phyloP scores from a whole-genome alignment of 2,113 vertebrate species.

The Guaruba guarouba region DNA sequence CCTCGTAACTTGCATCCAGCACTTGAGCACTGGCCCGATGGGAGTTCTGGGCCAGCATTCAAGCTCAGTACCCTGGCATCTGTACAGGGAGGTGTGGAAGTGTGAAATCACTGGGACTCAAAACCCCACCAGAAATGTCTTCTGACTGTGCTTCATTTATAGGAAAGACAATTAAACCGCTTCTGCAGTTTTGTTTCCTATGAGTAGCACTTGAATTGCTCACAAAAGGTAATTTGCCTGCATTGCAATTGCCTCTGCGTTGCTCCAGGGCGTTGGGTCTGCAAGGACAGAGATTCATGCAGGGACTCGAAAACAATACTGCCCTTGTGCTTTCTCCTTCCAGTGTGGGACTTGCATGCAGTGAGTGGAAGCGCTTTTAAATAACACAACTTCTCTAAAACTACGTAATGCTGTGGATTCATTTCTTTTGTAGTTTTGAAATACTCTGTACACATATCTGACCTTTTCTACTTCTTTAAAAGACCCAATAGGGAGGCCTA shows the following conservation, averaged over 20 bases:
- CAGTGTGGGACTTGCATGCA: background rate
- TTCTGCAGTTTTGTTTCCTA: background rate
- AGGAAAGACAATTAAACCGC: background rate
- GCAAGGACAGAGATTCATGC: background rate
- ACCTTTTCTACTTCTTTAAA: background rate
- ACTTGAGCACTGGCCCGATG: background rate
- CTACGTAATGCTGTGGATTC: background rate
- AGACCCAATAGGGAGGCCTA: background rate
- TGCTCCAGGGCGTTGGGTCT: background rate
- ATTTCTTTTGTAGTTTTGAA: background rate
- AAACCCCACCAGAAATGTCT: background rate
- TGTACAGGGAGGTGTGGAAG: background rate
- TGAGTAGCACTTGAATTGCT: background rate
- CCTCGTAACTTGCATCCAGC: background rate
- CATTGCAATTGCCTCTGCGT: background rate
- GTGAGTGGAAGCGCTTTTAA: background rate
- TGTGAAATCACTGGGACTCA: constrained; percentile 3
- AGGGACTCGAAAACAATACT: background rate
- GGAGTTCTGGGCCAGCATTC: constrained; percentile 9
- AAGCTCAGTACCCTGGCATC: background rate
- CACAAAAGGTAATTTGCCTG: background rate
- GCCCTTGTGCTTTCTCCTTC: background rate
- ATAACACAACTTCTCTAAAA: constrained; percentile 3
- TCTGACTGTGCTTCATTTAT: background rate
- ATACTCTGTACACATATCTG: background rate